Evolutionary conservation across 2,113 vertebrate species (phyloP), one percentile per base, ranked within the genome.

Genomic region (Osmerus eperlanus): DNA sequence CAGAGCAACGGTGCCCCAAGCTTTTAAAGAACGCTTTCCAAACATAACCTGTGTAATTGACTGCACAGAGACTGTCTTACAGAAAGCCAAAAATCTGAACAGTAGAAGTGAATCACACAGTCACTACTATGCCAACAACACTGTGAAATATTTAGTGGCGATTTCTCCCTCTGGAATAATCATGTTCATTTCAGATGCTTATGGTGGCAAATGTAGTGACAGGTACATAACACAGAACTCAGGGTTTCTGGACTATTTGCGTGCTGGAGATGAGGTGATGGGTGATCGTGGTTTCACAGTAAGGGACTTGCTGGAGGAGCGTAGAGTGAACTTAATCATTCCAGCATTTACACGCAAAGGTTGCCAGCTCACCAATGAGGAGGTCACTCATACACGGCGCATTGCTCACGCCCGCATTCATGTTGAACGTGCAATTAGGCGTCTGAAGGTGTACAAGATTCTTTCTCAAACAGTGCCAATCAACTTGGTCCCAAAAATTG

Each of bases 161-260:
- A 60, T 18, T 53, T 60, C 18, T 74, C 72, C 76, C 36, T 74
- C 21, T 67, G 55, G 58, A 21, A 21, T 21, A 21, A 21, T 21
- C 21, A 21, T 72, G 51, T 77, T 77, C 28, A 82, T 69, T 70
- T 77, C 47, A 25, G 80, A 65, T 69, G 47, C 47, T 63, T 77
- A 64, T 2, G 47, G 64, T 60, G 52, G 63, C 36, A 72, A 54
- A 56, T 72, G 67, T 52, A 67, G 59, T 36, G 51, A 66, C 21
- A 52, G 47, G 32, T 51, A 18, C 25, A 32, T 74, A 16, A 65
- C 25, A 68, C 53, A 55, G 61, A 12, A 77, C 68, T 60, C 19
- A 55, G 53, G 53, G 53, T 55, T 55, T 55, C 53, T 16, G 3
- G 2, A 55, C 53, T 5, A 55, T 54, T 54, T 54, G 14, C 53